phyloP scores from a whole-genome alignment of 2,113 vertebrate species.

The Perccottus glenii region DNA sequence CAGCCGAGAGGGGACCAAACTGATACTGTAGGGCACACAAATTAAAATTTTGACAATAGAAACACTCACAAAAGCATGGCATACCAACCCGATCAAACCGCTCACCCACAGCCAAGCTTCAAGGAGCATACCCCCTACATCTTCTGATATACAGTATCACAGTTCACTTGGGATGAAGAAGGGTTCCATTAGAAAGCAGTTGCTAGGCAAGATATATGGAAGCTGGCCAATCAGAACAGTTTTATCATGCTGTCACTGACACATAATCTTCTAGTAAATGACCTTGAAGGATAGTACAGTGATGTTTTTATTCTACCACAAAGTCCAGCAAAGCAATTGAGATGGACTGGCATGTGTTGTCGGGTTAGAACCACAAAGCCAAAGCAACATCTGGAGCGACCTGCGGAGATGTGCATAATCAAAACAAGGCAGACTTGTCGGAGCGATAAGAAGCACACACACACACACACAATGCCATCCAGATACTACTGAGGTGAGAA shows the following conservation, averaged over 20 bases:
- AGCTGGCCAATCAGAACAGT: neutral
- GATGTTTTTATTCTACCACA: constrained; percentile 2
- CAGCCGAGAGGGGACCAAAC: too few species aligned
- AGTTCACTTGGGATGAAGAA: neutral
- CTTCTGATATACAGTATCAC: too few species aligned
- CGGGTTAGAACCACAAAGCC: neutral
- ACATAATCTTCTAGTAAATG: neutral
- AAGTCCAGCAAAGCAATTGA: too few species aligned
- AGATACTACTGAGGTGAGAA: constrained; percentile 1
- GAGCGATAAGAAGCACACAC: constrained; percentile 25
- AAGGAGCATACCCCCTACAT: too few species aligned
- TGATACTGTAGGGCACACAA: too few species aligned
- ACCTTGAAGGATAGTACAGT: constrained; percentile 29
- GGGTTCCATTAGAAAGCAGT: neutral
- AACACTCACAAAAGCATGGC: too few species aligned
- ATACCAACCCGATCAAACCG: too few species aligned
- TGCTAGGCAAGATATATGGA: too few species aligned
- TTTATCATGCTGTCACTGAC: neutral
- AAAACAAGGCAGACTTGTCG: constrained; percentile 16
- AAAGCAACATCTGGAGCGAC: constrained; percentile 14
- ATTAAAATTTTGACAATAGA: too few species aligned
- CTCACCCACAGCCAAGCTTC: too few species aligned
- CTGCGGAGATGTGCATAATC: neutral
- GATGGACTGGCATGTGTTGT: too few species aligned
- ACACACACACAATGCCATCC: constrained; percentile 11